Conservation (phyloP, 2,888 invertebrate genomes). For the Torymus aiolomorphi region DNA sequence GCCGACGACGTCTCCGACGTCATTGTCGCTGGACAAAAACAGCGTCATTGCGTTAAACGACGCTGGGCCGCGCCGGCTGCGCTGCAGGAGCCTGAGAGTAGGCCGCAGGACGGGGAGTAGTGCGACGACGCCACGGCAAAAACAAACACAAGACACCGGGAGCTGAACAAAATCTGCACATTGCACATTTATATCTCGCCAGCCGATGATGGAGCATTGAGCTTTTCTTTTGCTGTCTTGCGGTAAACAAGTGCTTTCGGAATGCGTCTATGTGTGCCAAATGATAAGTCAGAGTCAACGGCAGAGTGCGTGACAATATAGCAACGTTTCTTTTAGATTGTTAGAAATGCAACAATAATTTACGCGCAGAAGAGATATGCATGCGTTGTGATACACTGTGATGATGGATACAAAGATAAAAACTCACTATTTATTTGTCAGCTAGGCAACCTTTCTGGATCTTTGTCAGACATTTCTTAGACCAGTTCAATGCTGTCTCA, state of each 20-base stretch:
- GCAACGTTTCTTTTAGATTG: too few relatives aligned
- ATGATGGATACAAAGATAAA: background rate
- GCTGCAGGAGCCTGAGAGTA: too few relatives aligned
- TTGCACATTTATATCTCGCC: too few relatives aligned
- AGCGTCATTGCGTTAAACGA: conserved; percentile 38
- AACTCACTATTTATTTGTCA: conserved; percentile 65
- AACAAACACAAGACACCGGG: background rate
- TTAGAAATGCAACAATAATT: too few relatives aligned
- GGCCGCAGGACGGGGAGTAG: too few relatives aligned
- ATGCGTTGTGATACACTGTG: background rate
- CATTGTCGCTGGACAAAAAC: conserved; percentile 66
- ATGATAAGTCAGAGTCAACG: too few relatives aligned
- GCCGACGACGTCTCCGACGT: conserved; percentile 71
- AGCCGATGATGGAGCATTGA: too few relatives aligned
- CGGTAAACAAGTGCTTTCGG: too few relatives aligned
- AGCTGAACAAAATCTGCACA: background rate
- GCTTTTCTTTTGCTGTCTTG: too few relatives aligned
- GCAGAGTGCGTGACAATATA: too few relatives aligned
- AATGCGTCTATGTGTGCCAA: too few relatives aligned
- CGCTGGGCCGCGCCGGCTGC: background rate
- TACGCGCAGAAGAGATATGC: too few relatives aligned
- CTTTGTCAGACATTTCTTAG: conserved; percentile 60
- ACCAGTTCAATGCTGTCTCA: conserved; percentile 40
- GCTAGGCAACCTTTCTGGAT: conserved; percentile 61
- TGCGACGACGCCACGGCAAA: background rate